Evolutionary conservation across 2,113 vertebrate species (phyloP), one percentile per base, ranked within the genome.

Genomic region (Microtus montanus): DNA sequence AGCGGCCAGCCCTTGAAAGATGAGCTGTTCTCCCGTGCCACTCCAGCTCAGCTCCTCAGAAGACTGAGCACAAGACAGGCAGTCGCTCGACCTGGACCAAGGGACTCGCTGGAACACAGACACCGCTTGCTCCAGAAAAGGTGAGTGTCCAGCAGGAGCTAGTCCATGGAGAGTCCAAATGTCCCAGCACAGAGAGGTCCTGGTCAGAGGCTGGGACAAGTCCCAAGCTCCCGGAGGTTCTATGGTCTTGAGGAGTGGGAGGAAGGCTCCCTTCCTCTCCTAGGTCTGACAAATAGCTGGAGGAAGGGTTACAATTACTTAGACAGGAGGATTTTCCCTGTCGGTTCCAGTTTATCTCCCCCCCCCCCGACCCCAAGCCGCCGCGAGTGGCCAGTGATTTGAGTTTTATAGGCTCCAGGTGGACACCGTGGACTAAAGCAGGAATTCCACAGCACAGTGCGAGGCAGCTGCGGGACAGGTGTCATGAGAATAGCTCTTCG

Each of bases 1-100:
- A 97, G 88, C 3, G 10, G 75, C 92, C 95, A 96, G 96, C 97
- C 97, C 97, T 97, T 97, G 97, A 97, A 97, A 97, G 97, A 97
- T 97, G 97, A 97, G 97, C 97, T 68, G 71, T 86, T 92, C 89
- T 54, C 78, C 87, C 0, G 58, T 78, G 58, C 68, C 54, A 26
- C 86, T 86, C 66, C 47, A 89, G 92, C 85, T 63, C 17, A 4
- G 58, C 87, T 92, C 75, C 77, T 35, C 24, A 0, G 79, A 91
- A 49, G 47, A 44, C 35, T 33, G 79, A 49, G 54, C 58, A 20
- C 41, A 52, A 52, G 2, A 1, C 58, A 3, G 47, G 75, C 64
- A 10, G 85, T 44, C 64, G 41, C 75, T 0, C 49, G 66, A 70
- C 74, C 61, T 47, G 28, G 83, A 66, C 26, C 1, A 4, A 8